These are phyloP conservation scores for Limnephilus marmoratus DNA, from an alignment of 2,888 invertebrate genomes.

Conservation along the genomic window DNA sequence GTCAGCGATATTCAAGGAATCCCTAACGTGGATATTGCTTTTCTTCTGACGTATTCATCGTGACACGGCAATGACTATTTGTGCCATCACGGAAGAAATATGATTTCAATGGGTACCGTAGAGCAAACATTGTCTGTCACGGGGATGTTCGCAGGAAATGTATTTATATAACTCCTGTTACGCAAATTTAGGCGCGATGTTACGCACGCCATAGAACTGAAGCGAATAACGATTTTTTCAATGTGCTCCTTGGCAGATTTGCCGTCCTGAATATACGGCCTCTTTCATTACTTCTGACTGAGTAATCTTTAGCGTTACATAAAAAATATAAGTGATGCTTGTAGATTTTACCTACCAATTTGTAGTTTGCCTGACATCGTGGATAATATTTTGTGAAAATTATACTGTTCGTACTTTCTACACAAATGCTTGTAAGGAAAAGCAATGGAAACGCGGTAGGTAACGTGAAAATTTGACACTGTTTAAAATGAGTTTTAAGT, in stretches of 20 bases:
- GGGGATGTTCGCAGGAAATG: not conserved
- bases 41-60: conserved; percentile 15
- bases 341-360: not conserved
- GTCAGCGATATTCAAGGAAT: conserved; percentile 31
- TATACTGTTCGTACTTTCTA: not conserved
- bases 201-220: not conserved
- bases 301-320: not conserved
- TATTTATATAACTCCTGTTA: not conserved
- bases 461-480: too few relatives aligned
- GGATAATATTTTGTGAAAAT: not conserved
- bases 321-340: not conserved
- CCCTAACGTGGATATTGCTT: conserved; percentile 14
- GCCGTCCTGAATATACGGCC: not conserved
- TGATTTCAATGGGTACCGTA: conserved; percentile 2
- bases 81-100: conserved; percentile 9
- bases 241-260: not conserved
- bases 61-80: conserved; percentile 10
- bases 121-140: not conserved
- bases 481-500: too few relatives aligned
- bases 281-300: not conserved
- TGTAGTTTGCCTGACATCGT: not conserved
- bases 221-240: not conserved
- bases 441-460: not conserved
- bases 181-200: not conserved
- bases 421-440: not conserved